Percentiles rank a stretch among this genome's conserved stretches.
Conservation (phyloP, 2,888 invertebrate species). For the Apamea anceps region DNA sequence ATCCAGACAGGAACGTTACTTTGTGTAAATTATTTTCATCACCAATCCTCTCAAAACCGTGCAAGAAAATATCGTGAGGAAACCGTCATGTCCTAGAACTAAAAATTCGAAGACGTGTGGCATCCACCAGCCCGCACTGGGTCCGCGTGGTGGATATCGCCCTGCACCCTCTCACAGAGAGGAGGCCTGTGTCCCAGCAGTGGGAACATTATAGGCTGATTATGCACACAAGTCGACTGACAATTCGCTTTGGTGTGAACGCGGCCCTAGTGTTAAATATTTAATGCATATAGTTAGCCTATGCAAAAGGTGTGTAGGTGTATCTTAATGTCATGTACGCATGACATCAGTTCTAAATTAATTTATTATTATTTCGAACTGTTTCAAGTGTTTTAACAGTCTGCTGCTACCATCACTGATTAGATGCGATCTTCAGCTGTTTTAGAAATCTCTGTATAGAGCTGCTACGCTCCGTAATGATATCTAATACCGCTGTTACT, state of each 20-base stretch:
- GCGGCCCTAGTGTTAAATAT: not conserved
- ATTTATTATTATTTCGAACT: slow-evolving; percentile 4
- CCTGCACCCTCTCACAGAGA: not conserved
- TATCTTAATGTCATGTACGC: slow-evolving; percentile 11
- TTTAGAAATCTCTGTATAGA: slow-evolving; percentile 1
- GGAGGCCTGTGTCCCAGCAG: not conserved
- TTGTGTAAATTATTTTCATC: not conserved
- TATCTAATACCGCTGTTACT: not conserved
- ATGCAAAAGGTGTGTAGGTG: slow-evolving; percentile 19
- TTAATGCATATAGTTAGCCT: not conserved
- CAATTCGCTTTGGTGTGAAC: not conserved
- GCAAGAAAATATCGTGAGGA: not conserved
- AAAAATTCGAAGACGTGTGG: not conserved
- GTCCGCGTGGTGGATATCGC: not conserved
- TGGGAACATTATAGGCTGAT: not conserved
- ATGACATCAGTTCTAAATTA: slow-evolving; percentile 39
- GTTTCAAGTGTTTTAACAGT: slow-evolving; percentile 12
- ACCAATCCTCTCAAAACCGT: not conserved
- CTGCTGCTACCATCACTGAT: not conserved
- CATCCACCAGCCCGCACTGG: not conserved
- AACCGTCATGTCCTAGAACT: not conserved
- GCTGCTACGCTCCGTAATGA: not conserved
- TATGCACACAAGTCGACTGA: not conserved
- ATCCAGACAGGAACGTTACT: not conserved
- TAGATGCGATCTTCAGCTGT: not conserved